phyloP scores from a whole-genome alignment of 1,140 invertebrate species.

The Drosophila gunungcola region DNA sequence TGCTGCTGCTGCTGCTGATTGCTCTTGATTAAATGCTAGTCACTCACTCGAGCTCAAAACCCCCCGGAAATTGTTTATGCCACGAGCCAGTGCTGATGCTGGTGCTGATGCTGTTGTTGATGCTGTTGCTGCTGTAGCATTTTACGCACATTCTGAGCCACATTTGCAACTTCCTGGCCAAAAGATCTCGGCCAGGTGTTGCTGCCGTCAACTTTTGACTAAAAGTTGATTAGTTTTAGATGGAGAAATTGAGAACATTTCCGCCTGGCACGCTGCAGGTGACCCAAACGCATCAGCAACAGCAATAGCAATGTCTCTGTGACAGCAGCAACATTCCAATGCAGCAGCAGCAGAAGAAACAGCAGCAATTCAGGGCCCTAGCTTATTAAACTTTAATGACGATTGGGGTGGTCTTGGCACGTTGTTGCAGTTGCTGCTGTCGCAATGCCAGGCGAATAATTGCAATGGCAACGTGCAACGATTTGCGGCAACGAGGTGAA shows the following conservation, averaged over 20 bases:
- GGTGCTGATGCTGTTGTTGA: conserved; percentile 24
- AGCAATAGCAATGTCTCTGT: conserved; percentile 34
- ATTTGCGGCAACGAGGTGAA: conserved; percentile 81
- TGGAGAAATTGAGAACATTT: conserved; percentile 41
- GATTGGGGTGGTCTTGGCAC: conserved; percentile 70
- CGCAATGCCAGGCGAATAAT: conserved; percentile 67
- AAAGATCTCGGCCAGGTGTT: conserved; percentile 31
- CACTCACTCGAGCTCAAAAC: conserved; percentile 70
- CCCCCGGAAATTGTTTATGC: conserved; percentile 77
- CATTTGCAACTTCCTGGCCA: conserved; percentile 46
- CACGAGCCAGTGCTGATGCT: conserved; percentile 55
- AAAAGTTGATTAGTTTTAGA: conserved; percentile 45
- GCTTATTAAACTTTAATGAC: conserved; percentile 74
- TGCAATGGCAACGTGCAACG: conserved; percentile 77
- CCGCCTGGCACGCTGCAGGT: conserved; percentile 14
- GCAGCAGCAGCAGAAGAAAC: neutral
- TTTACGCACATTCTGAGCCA: conserved; percentile 53
- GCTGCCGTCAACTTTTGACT: conserved; percentile 50
- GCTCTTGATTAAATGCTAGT: conserved; percentile 79
- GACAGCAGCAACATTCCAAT: conserved; percentile 52
- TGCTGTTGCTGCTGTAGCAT: conserved; percentile 31
- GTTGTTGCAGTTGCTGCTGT: conserved; percentile 45
- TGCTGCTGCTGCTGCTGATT: conserved; percentile 59
- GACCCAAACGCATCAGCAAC: conserved; percentile 6
- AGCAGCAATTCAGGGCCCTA: conserved; percentile 41